A percentile compares a stretch with the other conserved stretches of the same genome.
phyloP scores from a whole-genome alignment of 2,797 vertebrate genomes.

The Acanthornis magna region DNA sequence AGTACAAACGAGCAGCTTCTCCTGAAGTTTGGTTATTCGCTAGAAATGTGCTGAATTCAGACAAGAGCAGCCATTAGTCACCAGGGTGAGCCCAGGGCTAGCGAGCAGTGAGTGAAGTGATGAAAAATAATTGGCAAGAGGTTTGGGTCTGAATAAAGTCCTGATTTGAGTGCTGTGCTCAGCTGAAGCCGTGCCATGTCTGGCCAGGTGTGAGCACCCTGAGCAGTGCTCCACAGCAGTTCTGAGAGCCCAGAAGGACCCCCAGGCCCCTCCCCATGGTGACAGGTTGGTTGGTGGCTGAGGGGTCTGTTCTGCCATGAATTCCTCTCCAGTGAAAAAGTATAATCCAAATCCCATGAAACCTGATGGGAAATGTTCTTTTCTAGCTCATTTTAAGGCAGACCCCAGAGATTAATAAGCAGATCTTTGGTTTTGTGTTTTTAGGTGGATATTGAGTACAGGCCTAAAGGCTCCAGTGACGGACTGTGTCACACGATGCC shows the following conservation, averaged over 20 bases:
- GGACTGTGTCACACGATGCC: background rate
- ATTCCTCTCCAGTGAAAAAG: background rate
- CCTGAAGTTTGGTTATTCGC: background rate
- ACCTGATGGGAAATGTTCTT: background rate
- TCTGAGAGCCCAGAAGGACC: background rate
- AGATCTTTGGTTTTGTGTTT: background rate
- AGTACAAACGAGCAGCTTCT: background rate
- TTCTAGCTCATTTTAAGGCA: background rate
- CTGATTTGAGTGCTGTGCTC: background rate
- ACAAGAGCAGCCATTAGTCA: background rate
- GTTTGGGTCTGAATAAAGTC: background rate
- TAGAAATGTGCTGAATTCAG: background rate
- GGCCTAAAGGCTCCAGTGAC: background rate
- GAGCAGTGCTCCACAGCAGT: background rate
- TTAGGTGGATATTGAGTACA: background rate
- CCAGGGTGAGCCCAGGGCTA: background rate
- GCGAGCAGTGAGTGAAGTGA: background rate
- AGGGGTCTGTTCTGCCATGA: background rate
- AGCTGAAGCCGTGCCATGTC: background rate
- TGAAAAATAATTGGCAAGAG: background rate
- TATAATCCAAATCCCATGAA: background rate
- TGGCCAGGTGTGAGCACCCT: background rate
- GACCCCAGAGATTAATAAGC: background rate
- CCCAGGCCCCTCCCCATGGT: background rate
- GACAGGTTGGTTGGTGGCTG: rapidly evolving